Evolutionary conservation across 1,140 invertebrate genomes (phyloP), one percentile per base, ranked within the genome.

Genomic region (Latrodectus geometricus): DNA sequence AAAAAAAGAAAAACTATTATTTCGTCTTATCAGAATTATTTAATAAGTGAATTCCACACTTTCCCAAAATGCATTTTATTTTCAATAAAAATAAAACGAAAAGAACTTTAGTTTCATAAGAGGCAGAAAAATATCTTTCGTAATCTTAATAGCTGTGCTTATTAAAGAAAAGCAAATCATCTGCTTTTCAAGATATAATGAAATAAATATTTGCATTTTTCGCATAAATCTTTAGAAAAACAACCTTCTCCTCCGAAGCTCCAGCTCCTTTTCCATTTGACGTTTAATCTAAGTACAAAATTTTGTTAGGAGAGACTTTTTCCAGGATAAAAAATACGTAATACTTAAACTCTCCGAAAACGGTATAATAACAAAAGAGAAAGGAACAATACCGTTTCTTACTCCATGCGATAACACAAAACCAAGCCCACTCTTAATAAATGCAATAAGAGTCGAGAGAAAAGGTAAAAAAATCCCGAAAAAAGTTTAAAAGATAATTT

Each of bases 401-500:
- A 66, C 17, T 0, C 35, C 14, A 48, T 50, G n/a, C 35, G 21
- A 50, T 66, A 66, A 48, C 61, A 48, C 61, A 78, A 78, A 78
- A 50, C 23, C 61, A 49, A 50, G 61, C 8, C 49, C 14, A 50
- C 11, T 23, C 61, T 50, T 78, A 78, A 78, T 54, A 23, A 68
- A 78, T 68, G 61, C 21, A 14, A 69, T 69, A n/a, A n/a, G 9
- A 21, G 15, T 21, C 50, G 49, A 66, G 17, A 78, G 15, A 66
- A 8, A 76, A 56, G 23, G 14, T 54, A 70, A 70, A 70, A 66
- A 68, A 61, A 23, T n/a, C 65, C 14, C 9, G 9, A 54, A 54
- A 74, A 50, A 20, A 81, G 52, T 81, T 81, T 81, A 35, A 69
- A 72, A 54, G 79, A 72, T 81, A 81, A 81, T 81, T 81, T 72